Conservation (phyloP, 2,113 vertebrate genomes). For the Lycaon pictus region DNA sequence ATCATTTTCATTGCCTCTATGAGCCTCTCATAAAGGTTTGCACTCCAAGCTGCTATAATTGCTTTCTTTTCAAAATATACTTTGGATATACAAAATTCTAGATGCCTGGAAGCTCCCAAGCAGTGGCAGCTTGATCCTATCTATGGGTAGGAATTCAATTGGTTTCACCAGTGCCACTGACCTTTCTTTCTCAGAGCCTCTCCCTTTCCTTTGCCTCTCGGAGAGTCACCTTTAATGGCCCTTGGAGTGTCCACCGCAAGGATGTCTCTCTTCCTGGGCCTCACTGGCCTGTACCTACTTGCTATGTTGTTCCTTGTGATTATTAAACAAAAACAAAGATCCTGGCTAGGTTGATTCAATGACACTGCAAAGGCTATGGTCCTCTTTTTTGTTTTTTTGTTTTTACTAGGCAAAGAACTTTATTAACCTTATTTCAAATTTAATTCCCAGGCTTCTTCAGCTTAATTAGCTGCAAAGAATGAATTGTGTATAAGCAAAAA, state of each 20-base stretch:
- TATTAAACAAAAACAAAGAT: neutral
- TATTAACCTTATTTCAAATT: neutral
- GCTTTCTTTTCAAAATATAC: slow-evolving; percentile 3
- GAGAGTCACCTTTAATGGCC: neutral
- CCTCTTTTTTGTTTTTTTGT: neutral
- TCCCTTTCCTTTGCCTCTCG: neutral
- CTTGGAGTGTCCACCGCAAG: neutral
- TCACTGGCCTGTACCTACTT: neutral
- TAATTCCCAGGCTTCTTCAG: neutral
- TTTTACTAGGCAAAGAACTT: neutral
- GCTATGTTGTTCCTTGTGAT: neutral
- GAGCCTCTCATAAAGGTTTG: neutral
- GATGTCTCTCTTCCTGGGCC: neutral
- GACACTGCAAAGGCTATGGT: neutral
- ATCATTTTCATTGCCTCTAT: neutral
- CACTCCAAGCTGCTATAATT: neutral
- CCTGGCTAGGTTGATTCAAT: neutral
- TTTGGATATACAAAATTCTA: neutral
- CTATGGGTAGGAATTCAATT: neutral
- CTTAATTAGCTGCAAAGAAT: neutral
- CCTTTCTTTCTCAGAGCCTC: neutral
- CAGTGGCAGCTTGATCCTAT: neutral
- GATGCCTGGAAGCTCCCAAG: neutral
- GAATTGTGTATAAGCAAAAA: neutral
- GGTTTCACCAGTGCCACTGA: neutral